A percentile compares a stretch with the other conserved stretches of the same genome.
Evolutionary conservation across 2,888 invertebrate species (phyloP).

Genomic region (Agriopis leucophaearia): DNA sequence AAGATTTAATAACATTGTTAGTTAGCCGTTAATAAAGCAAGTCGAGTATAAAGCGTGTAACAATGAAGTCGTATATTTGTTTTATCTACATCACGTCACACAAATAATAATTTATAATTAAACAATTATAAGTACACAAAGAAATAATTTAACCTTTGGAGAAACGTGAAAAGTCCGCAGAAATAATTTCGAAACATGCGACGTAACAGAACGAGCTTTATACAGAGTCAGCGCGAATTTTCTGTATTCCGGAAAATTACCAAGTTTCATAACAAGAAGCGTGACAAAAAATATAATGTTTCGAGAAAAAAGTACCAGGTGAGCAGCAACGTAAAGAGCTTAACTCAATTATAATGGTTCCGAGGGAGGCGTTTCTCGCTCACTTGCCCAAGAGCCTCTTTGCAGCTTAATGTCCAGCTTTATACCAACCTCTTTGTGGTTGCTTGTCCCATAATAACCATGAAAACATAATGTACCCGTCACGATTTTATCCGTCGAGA

Average conservation of each 20-base stretch:
- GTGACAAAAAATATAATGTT: constrained; percentile 29
- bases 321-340: constrained; percentile 63
- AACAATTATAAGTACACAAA: background rate
- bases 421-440: constrained; percentile 42
- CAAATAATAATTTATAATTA: background rate
- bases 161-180: constrained; percentile 8
- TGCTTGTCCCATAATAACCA: constrained; percentile 45
- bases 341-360: constrained; percentile 67
- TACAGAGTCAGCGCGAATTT: constrained; percentile 1
- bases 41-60: no score
- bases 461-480: constrained; percentile 46
- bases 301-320: constrained; percentile 49
- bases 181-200: constrained; percentile 14
- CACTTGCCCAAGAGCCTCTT: constrained; percentile 58
- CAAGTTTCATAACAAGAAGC: constrained; percentile 31
- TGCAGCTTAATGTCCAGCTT: constrained; percentile 55
- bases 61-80: no score
- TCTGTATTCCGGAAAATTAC: constrained; percentile 12
- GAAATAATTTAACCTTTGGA: constrained; percentile 3
- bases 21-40: no score
- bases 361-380: constrained; percentile 60
- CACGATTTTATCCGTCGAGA: constrained; percentile 27
- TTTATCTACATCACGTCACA: no score
- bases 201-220: constrained; percentile 11
- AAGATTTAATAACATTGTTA: no score